A percentile compares a stretch with the other conserved stretches of the same genome.
These are phyloP conservation scores for Drosophila micromelanica DNA, from an alignment of 1,140 invertebrate genomes.

Conservation along the genomic window DNA sequence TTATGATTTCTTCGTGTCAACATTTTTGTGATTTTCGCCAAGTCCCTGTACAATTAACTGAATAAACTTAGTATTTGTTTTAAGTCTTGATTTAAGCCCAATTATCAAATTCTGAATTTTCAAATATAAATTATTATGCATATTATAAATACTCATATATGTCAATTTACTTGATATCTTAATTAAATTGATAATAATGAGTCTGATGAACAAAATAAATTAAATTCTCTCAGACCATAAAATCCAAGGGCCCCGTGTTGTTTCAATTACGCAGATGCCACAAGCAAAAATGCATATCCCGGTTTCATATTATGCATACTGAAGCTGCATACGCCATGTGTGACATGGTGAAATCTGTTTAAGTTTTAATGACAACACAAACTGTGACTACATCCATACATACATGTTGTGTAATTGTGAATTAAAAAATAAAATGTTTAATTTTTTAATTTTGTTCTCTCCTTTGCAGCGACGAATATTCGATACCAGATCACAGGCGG, in stretches of 20 bases:
- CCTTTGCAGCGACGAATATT: constrained; percentile 89
- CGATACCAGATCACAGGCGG: constrained; percentile 91
- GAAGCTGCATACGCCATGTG: constrained; percentile 47
- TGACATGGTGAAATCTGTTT: constrained; percentile 8
- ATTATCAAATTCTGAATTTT: too few species aligned
- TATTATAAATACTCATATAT: not conserved
- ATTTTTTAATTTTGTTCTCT: constrained; percentile 1
- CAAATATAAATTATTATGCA: too few species aligned
- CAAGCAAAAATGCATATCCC: not conserved
- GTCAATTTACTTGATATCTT: constrained; percentile 15
- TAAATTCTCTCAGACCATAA: constrained; percentile 29
- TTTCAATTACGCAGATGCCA: constrained; percentile 40
- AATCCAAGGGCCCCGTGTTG: too few species aligned
- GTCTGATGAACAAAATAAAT: constrained; percentile 30
- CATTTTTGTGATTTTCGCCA: too few species aligned
- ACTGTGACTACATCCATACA: not conserved
- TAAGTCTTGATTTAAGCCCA: too few species aligned
- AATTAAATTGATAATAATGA: constrained; percentile 32
- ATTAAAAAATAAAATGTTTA: constrained; percentile 6
- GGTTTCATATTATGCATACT: constrained; percentile 40
- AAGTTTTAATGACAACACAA: constrained; percentile 28
- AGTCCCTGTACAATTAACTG: too few species aligned
- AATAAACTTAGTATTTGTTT: too few species aligned
- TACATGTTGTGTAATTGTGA: constrained; percentile 6
- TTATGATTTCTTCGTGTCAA: too few species aligned